Evolutionary conservation across 1,140 invertebrate species (phyloP).

Genomic region (Caenorhabditis briggsae): DNA sequence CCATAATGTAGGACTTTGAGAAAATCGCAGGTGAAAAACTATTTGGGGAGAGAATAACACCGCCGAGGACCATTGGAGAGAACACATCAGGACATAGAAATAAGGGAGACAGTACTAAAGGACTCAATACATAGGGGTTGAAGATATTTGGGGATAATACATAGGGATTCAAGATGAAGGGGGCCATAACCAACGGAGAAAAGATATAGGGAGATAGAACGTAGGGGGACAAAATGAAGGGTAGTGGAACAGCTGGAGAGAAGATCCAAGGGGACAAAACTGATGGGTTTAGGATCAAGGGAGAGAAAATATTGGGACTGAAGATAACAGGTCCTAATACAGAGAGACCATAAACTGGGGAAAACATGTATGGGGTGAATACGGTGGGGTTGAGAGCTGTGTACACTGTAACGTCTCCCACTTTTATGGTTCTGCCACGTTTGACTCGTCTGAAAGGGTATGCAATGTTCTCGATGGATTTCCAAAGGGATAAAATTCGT

Average conservation of each 20-base stretch:
- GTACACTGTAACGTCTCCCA: neutral
- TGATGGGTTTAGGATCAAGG: conserved; percentile 72
- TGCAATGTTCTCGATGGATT: conserved; percentile 6
- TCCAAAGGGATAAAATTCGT: conserved; percentile 11
- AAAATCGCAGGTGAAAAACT: conserved; percentile 74
- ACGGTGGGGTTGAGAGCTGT: conserved; percentile 66
- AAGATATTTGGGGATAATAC: conserved; percentile 74
- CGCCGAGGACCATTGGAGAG: conserved; percentile 63
- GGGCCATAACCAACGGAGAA: conserved; percentile 72
- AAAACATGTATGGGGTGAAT: conserved; percentile 76
- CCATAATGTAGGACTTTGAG: conserved; percentile 73
- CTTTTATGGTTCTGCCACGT: conserved; percentile 3
- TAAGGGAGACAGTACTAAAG: conserved; percentile 68
- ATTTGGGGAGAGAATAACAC: conserved; percentile 60
- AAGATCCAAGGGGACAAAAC: conserved; percentile 67
- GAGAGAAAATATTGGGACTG: conserved; percentile 73
- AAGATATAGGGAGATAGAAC: conserved; percentile 67
- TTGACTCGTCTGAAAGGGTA: conserved; percentile 8
- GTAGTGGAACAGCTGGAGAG: conserved; percentile 62
- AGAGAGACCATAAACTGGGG: conserved; percentile 68
- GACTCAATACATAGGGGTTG: conserved; percentile 73
- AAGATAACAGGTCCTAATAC: conserved; percentile 67
- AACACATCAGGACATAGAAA: conserved; percentile 66
- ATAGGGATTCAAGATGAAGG: conserved; percentile 73
- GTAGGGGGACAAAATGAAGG: conserved; percentile 67